Evolutionary conservation across 2,797 vertebrate genomes (phyloP).

Genomic region (Tapirus indicus): DNA sequence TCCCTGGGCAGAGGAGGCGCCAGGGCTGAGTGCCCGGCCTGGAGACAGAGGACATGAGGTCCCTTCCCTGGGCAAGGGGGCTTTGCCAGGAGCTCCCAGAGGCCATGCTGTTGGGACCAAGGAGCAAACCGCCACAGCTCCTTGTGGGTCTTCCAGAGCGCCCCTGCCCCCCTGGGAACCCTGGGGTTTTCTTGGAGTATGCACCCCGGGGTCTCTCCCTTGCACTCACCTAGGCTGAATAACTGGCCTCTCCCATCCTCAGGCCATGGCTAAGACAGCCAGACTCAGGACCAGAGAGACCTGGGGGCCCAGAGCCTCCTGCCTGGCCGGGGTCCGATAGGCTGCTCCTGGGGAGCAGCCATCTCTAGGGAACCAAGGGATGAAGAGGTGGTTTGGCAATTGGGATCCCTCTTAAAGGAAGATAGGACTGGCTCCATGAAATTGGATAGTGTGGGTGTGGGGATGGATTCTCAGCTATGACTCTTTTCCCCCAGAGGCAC

Average conservation of each 20-base stretch:
- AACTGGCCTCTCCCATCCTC: neutral
- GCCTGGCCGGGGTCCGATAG: neutral
- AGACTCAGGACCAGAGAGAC: neutral
- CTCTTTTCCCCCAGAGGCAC: neutral
- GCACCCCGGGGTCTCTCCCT: neutral
- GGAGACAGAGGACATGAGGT: neutral
- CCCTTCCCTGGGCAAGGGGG: neutral
- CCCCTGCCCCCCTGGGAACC: no score
- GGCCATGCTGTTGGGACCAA: no score
- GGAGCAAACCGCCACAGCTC: neutral
- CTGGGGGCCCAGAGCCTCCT: neutral
- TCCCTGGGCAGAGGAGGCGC: neutral
- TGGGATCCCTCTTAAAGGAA: neutral
- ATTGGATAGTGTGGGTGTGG: neutral
- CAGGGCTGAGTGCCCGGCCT: neutral
- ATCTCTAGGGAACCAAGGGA: neutral
- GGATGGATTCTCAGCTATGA: neutral
- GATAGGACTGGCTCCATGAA: neutral
- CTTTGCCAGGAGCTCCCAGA: constrained; percentile 24
- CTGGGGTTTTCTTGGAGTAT: neutral
- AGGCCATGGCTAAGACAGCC: neutral
- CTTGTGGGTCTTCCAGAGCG: neutral
- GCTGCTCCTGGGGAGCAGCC: neutral
- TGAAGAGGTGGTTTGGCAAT: neutral
- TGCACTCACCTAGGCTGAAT: neutral